These are phyloP conservation scores for Rhagonycha fulva DNA, from an alignment of 2,888 invertebrate species.

Conservation along the genomic window DNA sequence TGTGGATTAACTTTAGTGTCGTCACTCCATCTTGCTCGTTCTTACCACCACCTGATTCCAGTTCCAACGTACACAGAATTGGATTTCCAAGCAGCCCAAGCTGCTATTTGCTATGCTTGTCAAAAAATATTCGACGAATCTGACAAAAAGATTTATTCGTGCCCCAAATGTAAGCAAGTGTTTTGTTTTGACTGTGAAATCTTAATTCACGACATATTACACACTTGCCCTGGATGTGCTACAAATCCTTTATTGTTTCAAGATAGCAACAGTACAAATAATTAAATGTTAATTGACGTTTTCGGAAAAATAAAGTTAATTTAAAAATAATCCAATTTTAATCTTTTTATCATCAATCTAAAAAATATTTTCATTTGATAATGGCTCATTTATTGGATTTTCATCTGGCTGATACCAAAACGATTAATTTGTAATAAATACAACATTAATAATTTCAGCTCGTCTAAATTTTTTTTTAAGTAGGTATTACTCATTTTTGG, in stretches of 20 bases:
- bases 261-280: slow-evolving; percentile 25
- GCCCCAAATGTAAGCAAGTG: slow-evolving; percentile 74
- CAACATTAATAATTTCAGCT: no score
- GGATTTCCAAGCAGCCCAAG: slow-evolving; percentile 62
- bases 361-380: no score
- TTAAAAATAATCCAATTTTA: no score
- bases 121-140: slow-evolving; percentile 66
- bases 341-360: no score
- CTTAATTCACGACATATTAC: slow-evolving; percentile 90
- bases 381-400: no score
- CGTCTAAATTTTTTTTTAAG: background rate
- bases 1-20: slow-evolving; percentile 96
- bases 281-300: no score
- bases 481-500: background rate
- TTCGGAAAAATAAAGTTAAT: no score
- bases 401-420: no score
- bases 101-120: slow-evolving; percentile 72
- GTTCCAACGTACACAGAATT: slow-evolving; percentile 83
- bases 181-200: slow-evolving; percentile 97
- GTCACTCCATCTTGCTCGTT: slow-evolving; percentile 96
- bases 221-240: slow-evolving; percentile 97
- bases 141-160: slow-evolving; percentile 83
- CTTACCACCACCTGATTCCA: slow-evolving; percentile 97
- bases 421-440: no score
- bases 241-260: slow-evolving; percentile 62